These are phyloP conservation scores for Mythimna ferrago DNA, from an alignment of 2,888 invertebrate species.

Conservation along the genomic window DNA sequence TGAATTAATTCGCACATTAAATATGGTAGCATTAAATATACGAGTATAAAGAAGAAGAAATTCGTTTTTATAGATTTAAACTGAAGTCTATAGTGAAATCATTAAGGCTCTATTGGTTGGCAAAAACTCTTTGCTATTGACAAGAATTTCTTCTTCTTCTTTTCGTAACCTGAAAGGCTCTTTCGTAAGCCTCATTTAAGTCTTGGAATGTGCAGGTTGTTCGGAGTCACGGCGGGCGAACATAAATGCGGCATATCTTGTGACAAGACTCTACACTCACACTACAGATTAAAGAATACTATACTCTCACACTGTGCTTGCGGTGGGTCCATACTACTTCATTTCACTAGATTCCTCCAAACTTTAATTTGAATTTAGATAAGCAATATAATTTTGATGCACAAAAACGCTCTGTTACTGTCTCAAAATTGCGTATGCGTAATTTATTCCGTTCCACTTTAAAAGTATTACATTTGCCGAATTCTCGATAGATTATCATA, in stretches of 20 bases:
- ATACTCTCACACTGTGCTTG: not conserved
- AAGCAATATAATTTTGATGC: not conserved
- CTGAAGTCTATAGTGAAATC: not conserved
- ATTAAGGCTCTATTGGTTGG: not conserved
- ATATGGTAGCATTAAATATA: not conserved
- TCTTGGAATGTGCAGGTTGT: no score
- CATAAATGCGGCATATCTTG: not conserved
- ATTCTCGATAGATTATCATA: slow-evolving; percentile 29
- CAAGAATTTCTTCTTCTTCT: not conserved
- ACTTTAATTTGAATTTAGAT: not conserved
- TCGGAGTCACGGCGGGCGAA: no score
- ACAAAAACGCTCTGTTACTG: not conserved
- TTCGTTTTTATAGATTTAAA: not conserved
- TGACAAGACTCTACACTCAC: not conserved
- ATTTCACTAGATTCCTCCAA: not conserved
- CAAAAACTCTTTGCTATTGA: not conserved
- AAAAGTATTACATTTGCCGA: slow-evolving; percentile 16
- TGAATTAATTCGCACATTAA: slow-evolving; percentile 16
- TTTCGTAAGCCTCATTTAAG: not conserved
- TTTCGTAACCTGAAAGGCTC: not conserved
- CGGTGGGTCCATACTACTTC: not conserved
- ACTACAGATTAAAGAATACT: not conserved
- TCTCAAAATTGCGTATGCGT: slow-evolving; percentile 6
- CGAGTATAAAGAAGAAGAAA: not conserved
- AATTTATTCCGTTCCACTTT: slow-evolving; percentile 27